Evolutionary conservation across 2,888 invertebrate genomes (phyloP), one percentile per base, ranked within the genome.

Genomic region (Temnothorax unifasciatus): DNA sequence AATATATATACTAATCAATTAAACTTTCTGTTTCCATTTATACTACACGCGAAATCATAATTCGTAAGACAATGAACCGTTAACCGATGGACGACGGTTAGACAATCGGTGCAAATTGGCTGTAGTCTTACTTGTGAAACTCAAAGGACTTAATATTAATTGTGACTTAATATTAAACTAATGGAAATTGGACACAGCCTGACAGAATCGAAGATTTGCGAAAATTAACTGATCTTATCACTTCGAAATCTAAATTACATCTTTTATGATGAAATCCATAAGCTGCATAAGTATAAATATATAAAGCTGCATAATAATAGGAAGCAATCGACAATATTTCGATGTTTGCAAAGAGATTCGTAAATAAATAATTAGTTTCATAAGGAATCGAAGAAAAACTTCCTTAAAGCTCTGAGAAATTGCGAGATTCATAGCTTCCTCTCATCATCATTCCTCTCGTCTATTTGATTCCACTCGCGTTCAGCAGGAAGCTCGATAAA

Each of bases 91-190:
- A 75, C 4, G 34, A 34, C 18, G 18, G 5, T 66, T 54, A 68
- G 5, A 77, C 25, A 25, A 38, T 63, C 52, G 50, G 4, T 76
- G 66, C 50, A 64, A 76, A 25, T 76, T 18, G 18, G 52, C 44
- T n/a, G 1, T 69, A 79, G n/a, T 77, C 87, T 77, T 83, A 61
- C 15, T 47, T 86, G 59, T 50, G 57, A 71, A 81, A 90, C 87
- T 84, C 44, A 86, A 88, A 89, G 75, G 75, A 77, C 79, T 84
- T 85, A 86, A 68, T 82, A 83, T 86, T 76, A 64, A 85, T 83
- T 61, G 82, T 74, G 29, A 29, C 29, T 29, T 29, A 29, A 29
- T 29, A 29, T 29, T 29, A 84, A 85, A 59, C 18, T 77, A 82
- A 63, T 63, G 15, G 38, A 21, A 66, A 79, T 18, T 52, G 9